Percentiles rank a stretch among this genome's conserved stretches.
Evolutionary conservation across 2,113 vertebrate species (phyloP).

Genomic region (Panthera tigris): DNA sequence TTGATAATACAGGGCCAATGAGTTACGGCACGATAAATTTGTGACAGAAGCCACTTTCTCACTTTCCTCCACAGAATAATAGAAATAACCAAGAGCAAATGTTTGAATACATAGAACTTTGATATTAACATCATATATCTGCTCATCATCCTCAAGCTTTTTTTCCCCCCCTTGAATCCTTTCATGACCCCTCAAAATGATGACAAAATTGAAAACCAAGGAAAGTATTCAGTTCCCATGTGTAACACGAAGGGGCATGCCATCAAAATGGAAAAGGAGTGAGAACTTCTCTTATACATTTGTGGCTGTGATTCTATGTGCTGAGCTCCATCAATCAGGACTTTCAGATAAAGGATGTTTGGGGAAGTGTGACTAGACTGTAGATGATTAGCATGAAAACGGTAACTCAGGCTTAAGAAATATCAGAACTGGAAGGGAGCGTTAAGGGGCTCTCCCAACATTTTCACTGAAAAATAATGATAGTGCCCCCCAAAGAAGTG

Average conservation of each 20-base stretch:
- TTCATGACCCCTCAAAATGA: neutral
- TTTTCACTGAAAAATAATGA: neutral
- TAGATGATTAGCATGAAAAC: neutral
- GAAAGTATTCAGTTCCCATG: neutral
- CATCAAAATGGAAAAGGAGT: rapidly evolving
- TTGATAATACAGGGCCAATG: neutral
- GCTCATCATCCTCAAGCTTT: neutral
- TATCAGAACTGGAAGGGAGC: neutral
- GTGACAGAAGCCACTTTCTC: neutral
- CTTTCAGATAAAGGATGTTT: neutral
- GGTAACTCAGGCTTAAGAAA: neutral
- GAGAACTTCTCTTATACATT: neutral
- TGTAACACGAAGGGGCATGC: neutral
- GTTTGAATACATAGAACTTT: neutral
- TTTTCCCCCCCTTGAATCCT: neutral
- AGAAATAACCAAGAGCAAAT: neutral
- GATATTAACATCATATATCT: neutral
- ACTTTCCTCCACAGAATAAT: neutral
- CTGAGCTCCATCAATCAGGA: neutral
- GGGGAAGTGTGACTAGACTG: neutral
- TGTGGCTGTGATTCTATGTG: neutral
- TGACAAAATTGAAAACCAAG: neutral
- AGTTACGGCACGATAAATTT: neutral
- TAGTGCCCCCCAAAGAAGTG: neutral
- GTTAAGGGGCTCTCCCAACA: neutral